Evolutionary conservation across 30 jellyfish, hydroid and myxozoan genomes (phyloP).

Genomic region (Aurelia sp.): DNA sequence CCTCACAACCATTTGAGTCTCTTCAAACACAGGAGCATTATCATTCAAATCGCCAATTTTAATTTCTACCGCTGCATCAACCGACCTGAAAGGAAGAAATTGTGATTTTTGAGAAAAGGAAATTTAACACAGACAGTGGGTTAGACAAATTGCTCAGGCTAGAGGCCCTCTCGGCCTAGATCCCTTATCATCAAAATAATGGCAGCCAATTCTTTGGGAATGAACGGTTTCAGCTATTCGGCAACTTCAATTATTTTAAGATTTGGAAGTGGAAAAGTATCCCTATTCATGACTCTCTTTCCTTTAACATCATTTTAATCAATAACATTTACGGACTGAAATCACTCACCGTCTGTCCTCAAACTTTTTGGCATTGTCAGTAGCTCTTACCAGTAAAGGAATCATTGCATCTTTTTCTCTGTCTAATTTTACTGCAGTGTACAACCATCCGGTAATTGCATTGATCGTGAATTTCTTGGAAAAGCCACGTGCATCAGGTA

Average conservation of each 20-base stretch:
- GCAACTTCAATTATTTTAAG: too few species aligned
- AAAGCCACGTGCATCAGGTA: constrained; percentile 68
- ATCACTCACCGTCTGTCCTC: constrained; percentile 64
- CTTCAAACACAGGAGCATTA: constrained; percentile 55
- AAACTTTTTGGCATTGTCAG: constrained; percentile 53
- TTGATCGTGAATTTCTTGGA: constrained; percentile 50
- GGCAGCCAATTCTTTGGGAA: too few species aligned
- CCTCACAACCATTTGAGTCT: constrained; percentile 48
- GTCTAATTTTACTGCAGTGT: constrained; percentile 30
- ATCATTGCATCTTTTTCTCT: constrained; percentile 45
- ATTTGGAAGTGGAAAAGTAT: too few species aligned
- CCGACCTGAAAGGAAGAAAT: constrained; percentile 19
- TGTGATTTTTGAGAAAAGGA: too few species aligned
- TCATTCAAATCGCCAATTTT: constrained; percentile 49
- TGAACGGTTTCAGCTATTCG: too few species aligned
- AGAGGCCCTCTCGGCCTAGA: too few species aligned
- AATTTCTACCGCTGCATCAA: constrained; percentile 21
- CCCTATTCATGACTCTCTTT: too few species aligned
- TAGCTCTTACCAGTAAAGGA: constrained; percentile 57
- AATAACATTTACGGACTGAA: too few species aligned
- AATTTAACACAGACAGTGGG: too few species aligned
- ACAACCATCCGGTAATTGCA: constrained; percentile 61
- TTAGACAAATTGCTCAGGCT: too few species aligned
- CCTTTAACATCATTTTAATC: too few species aligned
- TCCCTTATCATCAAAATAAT: too few species aligned